Evolutionary conservation across 2,888 invertebrate genomes (phyloP), one percentile per base, ranked within the genome.

Genomic region (Ferrisia virgata): DNA sequence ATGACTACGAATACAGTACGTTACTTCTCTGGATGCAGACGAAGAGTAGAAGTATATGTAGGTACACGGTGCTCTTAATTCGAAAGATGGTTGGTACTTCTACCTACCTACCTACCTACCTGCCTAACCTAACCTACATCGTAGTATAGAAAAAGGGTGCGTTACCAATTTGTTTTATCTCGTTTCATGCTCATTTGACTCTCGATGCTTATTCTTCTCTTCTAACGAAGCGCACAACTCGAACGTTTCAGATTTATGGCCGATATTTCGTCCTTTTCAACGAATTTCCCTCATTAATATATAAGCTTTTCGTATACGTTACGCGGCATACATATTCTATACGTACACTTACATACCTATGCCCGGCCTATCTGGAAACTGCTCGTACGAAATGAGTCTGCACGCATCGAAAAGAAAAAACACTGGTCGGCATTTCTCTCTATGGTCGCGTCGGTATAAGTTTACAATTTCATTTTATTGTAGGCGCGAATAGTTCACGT

Each of bases 241-340:
- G 72, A 72, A 72, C 72, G 72, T 72, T 72, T 72, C 33, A 72
- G 72, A 72, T 72, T 72, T 72, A 72, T 72, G 72, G 72, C 72
- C 72, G 72, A 72, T 72, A 72, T 72, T 72, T 72, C 72, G 72
- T 72, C 33, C 72, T 72, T 72, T 72, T 72, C 72, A 72, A 72
- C 72, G 72, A 72, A 72, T 72, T 33, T 33, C 72, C 72, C 28
- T 72, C 72, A 72, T 72, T 72, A 72, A n/a, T n/a, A n/a, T n/a
- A 72, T 72, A 72, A 72, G 72, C 72, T 72, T n/a, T 39, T 11
- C 6, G 39, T 39, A 8, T 5, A 11, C 39, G 39, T 47, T 47
- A 47, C 4, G 4, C 47, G 47, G 47, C 43, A 15, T 43, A 9
- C 3, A 11, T 40, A 47, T n/a, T n/a, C n/a, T 47, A 47, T 64